Evolutionary conservation across 2,888 invertebrate genomes (phyloP), one percentile per base, ranked within the genome.

Genomic region (Meganola albula): DNA sequence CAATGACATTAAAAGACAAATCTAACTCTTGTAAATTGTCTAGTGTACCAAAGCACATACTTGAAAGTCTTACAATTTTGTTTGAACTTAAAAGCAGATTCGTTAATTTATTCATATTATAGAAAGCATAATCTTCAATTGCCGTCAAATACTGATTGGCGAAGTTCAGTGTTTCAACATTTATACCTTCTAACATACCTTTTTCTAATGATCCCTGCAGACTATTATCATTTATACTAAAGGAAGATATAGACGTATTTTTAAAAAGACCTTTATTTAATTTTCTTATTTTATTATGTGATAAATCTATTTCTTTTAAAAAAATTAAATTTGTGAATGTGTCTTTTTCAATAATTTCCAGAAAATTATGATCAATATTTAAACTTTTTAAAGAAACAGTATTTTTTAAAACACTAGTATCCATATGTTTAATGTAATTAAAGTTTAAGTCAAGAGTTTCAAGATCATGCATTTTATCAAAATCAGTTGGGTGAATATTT

Each of bases 121-220:
- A 38, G 40, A 80, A 79, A 5, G 75, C 65, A 35, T 54, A 70
- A 39, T 79, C 66, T 38, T 65, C 64, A 22, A 82, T 40, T 18
- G 51, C 41, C 8, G 52, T 51, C 3, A 80, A 18, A 16, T 44
- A 31, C 46, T 79, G 78, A 26, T 55, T 40, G 29, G 67, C 67
- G 22, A 80, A 46, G 49, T 72, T 63, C 31, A 80, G 35, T 12
- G 47, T 37, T 11, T 31, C 37, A 2, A 70, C 55, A 22, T 37
- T 40, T 8, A 80, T 39, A 2, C 79, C 79, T 28, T 72, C 65
- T 50, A 80, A 77, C 21, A 39, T 63, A 2, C 75, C 76, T 47
- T 47, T 65, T 6, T 36, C 30, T 8, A 80, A 24, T 10, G 60
- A 21, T 10, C 75, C 74, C 44, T 63, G 49, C 23, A 80, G 36